Evolutionary conservation across 1,140 invertebrate species (phyloP).

Genomic region (Drosophila malerkotliana): DNA sequence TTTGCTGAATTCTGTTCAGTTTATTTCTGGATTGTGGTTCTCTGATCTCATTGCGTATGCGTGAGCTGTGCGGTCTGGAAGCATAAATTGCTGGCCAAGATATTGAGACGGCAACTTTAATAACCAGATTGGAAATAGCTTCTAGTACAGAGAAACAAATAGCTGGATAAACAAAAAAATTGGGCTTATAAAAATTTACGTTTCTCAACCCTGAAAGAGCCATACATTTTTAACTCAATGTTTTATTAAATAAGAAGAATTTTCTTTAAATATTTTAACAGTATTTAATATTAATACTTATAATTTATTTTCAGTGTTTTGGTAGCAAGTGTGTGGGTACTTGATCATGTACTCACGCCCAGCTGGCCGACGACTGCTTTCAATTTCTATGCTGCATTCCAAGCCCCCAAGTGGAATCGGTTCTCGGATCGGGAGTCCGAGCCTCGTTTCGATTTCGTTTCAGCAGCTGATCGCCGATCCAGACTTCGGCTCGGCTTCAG

Average conservation of each 20-base stretch:
- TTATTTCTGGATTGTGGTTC: slow-evolving; percentile 15
- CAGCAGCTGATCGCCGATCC: slow-evolving; percentile 65
- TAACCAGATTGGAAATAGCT: slow-evolving; percentile 63
- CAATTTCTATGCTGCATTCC: slow-evolving; percentile 78
- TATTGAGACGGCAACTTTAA: slow-evolving; percentile 57
- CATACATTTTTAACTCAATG: too few relatives aligned
- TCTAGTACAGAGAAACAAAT: not conserved
- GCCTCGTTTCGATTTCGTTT: slow-evolving; percentile 44
- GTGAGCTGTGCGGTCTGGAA: slow-evolving; percentile 47
- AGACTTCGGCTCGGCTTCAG: slow-evolving; percentile 54
- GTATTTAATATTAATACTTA: not conserved
- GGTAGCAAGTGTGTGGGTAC: slow-evolving; percentile 12
- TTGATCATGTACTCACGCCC: slow-evolving; percentile 17
- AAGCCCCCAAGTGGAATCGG: slow-evolving; percentile 44
- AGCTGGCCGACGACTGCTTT: slow-evolving; percentile 44
- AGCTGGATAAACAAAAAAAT: not conserved
- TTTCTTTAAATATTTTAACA: not conserved
- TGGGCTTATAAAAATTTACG: too few relatives aligned
- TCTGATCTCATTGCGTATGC: slow-evolving; percentile 66
- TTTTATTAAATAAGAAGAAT: too few relatives aligned
- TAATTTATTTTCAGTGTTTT: not conserved
- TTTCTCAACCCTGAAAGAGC: too few relatives aligned
- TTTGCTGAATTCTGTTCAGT: slow-evolving; percentile 5
- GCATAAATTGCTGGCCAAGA: slow-evolving; percentile 68
- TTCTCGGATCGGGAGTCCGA: slow-evolving; percentile 47